Evolutionary conservation across 2,113 vertebrate genomes (phyloP), one percentile per base, ranked within the genome.

Genomic region (Cyprinus carpio): DNA sequence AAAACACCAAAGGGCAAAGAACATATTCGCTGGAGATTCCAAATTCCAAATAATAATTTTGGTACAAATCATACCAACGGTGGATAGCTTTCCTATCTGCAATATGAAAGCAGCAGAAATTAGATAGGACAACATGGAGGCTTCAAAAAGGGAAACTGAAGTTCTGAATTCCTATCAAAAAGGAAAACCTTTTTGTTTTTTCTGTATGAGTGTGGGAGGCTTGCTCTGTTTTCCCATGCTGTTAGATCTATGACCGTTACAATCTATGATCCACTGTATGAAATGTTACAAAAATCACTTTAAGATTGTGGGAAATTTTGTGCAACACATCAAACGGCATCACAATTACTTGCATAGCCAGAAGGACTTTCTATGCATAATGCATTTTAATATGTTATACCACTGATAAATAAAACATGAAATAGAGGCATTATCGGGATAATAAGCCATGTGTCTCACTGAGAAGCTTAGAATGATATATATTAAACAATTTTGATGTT

Each of bases 261-360:
- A 69, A 71, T 34, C 31, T 34, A 34, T 34, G 34, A 34, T 34
- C 34, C 6, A 34, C 34, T 11, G 40, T 40, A 43, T 11, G 9
- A 43, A 83, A 83, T 4, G n/a, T 27, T 81, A 64, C 80, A 69
- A 67, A 25, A 40, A 40, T 40, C 49, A 20, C 43, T 71, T 25
- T 8, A 31, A 69, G 64, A 65, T 69, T 69, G 80, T 27, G 23
- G 49, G 29, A 83, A 83, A 31, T 49, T n/a, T 69, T 51, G 65
- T 64, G 74, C 51, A 71, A 79, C 64, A 72, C 51, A 83, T 79
- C 86, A 87, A 72, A 83, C 64, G 12, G 64, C 82, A 72, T 80
- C 86, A 80, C 77, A 72, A 71, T 87, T 34, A 76, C 23, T 43
- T 37, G 43, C 40, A 74, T 49, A 64, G 69, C 78, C 29, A 25